Base-by-base conservation (phyloP, 2,797 vertebrate species). In the Eulemur mongoz region DNA sequence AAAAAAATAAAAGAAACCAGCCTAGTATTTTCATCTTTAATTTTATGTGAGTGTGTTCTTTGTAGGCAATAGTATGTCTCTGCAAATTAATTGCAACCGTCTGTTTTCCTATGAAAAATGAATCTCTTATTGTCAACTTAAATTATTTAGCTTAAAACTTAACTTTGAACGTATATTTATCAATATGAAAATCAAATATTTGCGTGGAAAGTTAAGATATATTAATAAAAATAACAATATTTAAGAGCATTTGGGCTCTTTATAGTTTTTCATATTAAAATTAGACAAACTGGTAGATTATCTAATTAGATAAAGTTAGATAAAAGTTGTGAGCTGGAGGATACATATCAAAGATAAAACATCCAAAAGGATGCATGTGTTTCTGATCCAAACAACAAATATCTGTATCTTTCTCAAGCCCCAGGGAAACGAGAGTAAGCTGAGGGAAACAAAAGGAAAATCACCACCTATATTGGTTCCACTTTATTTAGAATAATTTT, bases 81-180 rank as follows among this genome's bases (percentile, higher is more conserved):
- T 63, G 45, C 40, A 65, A 76, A 89, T 92, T 91, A 88, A 93
- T 85, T 88, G 52, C 67, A 57, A n/a, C 67, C 52, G 89, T 93
- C 67, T 86, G n/a, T 91, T 91, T 45, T n/a, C 17, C 40, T 82
- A 7, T 73, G 61, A 40, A 93, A 89, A 89, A 78, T 32, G 0
- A 83, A 80, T 88, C 35, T 6, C 11, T 96, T 91, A 54, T 86
- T 94, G 88, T 90, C 69, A 92, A 43, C 84, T 32, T 81, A 67
- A 72, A 43, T 86, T 87, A 72, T 84, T 91, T 69, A 91, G 20
- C 32, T 93, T 84, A 78, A 87, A 78, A 94, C 45, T 92, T 88
- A 79, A 61, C 48, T 70, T 83, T 79, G 20, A 93, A 67, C 35
- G 2, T 14, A 17, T 54, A 9, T 54, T 75, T 89, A 45, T 85